Conservation (phyloP, 2,888 invertebrate species). For the Phengaris alcon region DNA sequence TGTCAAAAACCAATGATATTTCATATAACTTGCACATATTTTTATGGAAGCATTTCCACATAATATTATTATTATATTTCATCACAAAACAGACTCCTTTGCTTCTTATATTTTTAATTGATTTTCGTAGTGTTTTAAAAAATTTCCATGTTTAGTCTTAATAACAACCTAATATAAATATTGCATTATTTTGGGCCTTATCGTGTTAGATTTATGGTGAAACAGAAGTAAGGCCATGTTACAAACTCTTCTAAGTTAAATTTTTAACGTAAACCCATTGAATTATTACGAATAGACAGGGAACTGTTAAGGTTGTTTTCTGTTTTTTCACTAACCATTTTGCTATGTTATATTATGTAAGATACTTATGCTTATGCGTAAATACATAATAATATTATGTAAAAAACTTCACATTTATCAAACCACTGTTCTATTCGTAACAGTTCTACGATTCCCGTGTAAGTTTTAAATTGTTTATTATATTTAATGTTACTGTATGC, state of each 20-base stretch:
- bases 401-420: background rate
- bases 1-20: too few species aligned
- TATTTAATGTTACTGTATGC: background rate
- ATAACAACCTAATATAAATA: too few species aligned
- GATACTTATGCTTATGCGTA: too few species aligned
- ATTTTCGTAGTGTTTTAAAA: too few species aligned
- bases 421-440: background rate
- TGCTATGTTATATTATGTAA: background rate
- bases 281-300: background rate
- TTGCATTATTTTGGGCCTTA: background rate
- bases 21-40: too few species aligned
- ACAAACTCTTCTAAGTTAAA: background rate
- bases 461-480: background rate
- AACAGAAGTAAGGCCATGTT: background rate
- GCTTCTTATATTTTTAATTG: too few species aligned
- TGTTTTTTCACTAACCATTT: background rate
- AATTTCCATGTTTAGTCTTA: too few species aligned
- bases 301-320: background rate
- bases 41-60: too few species aligned
- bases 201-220: background rate
- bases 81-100: too few species aligned
- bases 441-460: background rate
- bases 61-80: too few species aligned
- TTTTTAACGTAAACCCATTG: background rate
- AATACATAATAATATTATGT: background rate